phyloP scores from a whole-genome alignment of 2,113 vertebrate species.

The Drymodes brunneopygia region DNA sequence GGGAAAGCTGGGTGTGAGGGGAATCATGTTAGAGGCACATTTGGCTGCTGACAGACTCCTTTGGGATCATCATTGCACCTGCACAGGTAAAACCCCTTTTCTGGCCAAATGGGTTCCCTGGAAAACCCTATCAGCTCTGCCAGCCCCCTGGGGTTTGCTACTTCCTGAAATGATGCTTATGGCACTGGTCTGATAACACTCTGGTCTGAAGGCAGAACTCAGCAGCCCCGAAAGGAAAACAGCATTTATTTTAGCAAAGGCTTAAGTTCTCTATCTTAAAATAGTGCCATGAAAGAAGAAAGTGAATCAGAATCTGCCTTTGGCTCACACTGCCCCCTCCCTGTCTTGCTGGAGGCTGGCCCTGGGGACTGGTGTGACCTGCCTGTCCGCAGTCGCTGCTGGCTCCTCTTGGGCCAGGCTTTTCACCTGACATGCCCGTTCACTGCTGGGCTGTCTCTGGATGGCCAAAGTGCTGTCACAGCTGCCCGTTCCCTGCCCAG shows the following conservation, averaged over 20 bases:
- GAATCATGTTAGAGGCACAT: rapidly evolving
- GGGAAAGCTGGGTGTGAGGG: neutral
- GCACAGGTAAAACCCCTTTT: neutral
- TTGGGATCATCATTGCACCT: neutral
- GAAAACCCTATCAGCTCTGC: neutral
- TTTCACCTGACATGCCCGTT: neutral
- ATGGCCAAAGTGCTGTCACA: neutral
- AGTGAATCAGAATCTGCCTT: neutral
- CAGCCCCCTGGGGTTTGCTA: neutral
- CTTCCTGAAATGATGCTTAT: rapidly evolving
- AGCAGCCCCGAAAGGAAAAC: neutral
- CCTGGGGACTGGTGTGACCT: neutral
- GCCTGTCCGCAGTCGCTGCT: rapidly evolving
- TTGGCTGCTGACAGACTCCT: neutral
- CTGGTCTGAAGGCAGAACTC: neutral
- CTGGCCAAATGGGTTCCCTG: neutral
- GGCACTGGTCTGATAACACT: rapidly evolving
- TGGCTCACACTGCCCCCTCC: rapidly evolving
- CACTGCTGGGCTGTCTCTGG: rapidly evolving
- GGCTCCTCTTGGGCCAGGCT: neutral
- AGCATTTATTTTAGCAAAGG: neutral
- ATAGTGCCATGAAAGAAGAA: neutral
- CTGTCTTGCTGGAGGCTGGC: neutral
- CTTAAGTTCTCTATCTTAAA: neutral
- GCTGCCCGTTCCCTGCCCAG: rapidly evolving